These are phyloP conservation scores for Steromphala cineraria DNA, from an alignment of 2,888 invertebrate genomes.

Conservation along the genomic window DNA sequence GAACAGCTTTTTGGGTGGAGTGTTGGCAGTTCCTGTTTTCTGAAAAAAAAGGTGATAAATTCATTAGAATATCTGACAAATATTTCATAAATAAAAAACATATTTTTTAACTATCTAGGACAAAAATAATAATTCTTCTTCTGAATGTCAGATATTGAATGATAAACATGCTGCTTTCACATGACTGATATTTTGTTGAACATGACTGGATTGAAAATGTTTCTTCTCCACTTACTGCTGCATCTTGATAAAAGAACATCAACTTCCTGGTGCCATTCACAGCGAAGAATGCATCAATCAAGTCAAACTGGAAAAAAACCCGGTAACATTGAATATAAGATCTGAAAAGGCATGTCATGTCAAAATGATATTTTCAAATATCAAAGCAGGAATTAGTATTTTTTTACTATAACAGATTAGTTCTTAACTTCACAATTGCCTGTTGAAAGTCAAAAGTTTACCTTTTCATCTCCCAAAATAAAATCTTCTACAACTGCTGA, in stretches of 20 bases:
- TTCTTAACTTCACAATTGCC: too few relatives aligned
- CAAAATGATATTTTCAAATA: too few relatives aligned
- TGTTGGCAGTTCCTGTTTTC: slow-evolving; percentile 25
- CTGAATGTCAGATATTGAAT: not conserved
- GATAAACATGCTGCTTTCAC: too few relatives aligned
- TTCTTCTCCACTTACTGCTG: slow-evolving; percentile 40
- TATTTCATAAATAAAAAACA: too few relatives aligned
- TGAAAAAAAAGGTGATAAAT: not conserved
- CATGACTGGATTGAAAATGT: too few relatives aligned
- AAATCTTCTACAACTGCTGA: slow-evolving; percentile 70
- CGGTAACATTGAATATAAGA: not conserved
- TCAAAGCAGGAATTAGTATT: too few relatives aligned
- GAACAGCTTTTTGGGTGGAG: slow-evolving; percentile 68
- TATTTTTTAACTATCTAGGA: too few relatives aligned
- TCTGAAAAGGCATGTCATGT: too few relatives aligned
- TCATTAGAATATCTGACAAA: too few relatives aligned
- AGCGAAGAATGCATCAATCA: slow-evolving; percentile 72
- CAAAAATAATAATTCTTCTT: not conserved
- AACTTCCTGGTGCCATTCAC: slow-evolving; percentile 72
- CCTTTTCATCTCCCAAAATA: slow-evolving; percentile 73
- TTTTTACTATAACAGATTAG: too few relatives aligned
- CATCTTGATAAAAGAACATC: slow-evolving; percentile 75
- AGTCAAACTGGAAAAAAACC: slow-evolving; percentile 70
- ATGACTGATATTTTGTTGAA: too few relatives aligned
- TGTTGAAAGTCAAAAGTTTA: slow-evolving; percentile 36